phyloP scores from a whole-genome alignment of 2,888 invertebrate species.

The Acrobasis repandana region DNA sequence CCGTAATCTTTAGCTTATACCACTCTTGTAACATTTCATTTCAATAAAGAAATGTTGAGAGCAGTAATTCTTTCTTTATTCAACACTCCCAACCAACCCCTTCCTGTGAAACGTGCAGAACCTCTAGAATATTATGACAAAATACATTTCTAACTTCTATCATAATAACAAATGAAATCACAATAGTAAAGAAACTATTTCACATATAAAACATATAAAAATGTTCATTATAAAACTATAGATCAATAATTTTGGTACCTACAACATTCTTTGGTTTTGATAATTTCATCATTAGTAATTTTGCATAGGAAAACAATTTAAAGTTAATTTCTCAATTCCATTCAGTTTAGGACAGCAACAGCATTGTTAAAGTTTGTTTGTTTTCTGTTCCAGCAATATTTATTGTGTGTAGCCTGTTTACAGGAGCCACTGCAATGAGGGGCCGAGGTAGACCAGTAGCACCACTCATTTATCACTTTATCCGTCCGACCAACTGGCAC shows the following conservation, averaged over 20 bases:
- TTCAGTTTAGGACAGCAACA: background rate
- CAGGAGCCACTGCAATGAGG: constrained; percentile 51
- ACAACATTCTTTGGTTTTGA: background rate
- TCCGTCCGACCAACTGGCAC: background rate
- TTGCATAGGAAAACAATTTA: background rate
- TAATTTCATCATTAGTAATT: background rate
- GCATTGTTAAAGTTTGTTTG: constrained; percentile 33
- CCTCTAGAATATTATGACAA: background rate
- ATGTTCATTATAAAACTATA: background rate
- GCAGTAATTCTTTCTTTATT: constrained; percentile 64
- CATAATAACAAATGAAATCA: background rate
- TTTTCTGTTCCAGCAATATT: constrained; percentile 39
- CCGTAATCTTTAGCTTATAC: constrained; percentile 50
- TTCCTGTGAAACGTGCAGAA: constrained; percentile 31
- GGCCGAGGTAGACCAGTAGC: constrained; percentile 48
- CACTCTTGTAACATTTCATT: constrained; percentile 65
- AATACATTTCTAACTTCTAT: background rate
- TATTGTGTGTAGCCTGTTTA: constrained; percentile 50
- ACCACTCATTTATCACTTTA: constrained; percentile 27
- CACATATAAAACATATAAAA: background rate
- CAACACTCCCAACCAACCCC: constrained; percentile 41
- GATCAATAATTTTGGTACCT: background rate
- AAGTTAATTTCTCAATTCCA: background rate
- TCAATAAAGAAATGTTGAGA: constrained; percentile 73
- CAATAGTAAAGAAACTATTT: background rate